phyloP scores from a whole-genome alignment of 2,888 invertebrate genomes.

The Apotomis betuletana region DNA sequence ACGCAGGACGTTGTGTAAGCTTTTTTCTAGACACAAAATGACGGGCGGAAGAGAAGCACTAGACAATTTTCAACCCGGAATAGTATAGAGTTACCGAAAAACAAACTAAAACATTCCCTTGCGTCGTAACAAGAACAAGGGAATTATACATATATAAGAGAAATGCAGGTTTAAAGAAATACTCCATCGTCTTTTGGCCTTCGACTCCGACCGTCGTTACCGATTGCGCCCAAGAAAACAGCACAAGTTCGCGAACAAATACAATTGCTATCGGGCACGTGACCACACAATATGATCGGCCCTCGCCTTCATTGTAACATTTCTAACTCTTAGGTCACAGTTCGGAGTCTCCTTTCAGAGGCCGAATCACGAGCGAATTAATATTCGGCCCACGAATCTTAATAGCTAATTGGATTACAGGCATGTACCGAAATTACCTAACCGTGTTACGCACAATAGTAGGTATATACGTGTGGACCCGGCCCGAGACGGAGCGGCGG shows the following conservation, averaged over 20 bases:
- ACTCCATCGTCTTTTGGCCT: not conserved
- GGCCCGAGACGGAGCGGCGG: conserved; percentile 47
- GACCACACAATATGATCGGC: conserved; percentile 45
- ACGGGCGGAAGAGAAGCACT: too few species aligned
- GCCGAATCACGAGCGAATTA: conserved; percentile 71
- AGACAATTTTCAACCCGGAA: too few species aligned
- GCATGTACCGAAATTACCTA: conserved; percentile 82
- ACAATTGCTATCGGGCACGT: conserved; percentile 51
- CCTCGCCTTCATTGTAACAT: conserved; percentile 52
- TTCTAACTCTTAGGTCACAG: conserved; percentile 66
- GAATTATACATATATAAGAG: not conserved
- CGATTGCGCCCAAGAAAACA: conserved; percentile 14
- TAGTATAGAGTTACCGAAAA: too few species aligned
- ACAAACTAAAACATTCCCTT: too few species aligned
- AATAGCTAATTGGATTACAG: conserved; percentile 84
- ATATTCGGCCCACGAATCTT: conserved; percentile 82
- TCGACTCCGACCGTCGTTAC: conserved; percentile 8
- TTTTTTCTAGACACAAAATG: too few species aligned
- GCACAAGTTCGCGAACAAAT: conserved; percentile 31
- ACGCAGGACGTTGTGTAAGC: too few species aligned
- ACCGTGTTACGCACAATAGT: conserved; percentile 77
- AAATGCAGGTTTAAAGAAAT: conserved; percentile 2
- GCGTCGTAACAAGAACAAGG: too few species aligned
- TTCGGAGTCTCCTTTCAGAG: conserved; percentile 66
- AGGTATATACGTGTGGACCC: conserved; percentile 67